Conservation (phyloP, 2,113 vertebrate genomes). For the Fulmarus glacialis region DNA sequence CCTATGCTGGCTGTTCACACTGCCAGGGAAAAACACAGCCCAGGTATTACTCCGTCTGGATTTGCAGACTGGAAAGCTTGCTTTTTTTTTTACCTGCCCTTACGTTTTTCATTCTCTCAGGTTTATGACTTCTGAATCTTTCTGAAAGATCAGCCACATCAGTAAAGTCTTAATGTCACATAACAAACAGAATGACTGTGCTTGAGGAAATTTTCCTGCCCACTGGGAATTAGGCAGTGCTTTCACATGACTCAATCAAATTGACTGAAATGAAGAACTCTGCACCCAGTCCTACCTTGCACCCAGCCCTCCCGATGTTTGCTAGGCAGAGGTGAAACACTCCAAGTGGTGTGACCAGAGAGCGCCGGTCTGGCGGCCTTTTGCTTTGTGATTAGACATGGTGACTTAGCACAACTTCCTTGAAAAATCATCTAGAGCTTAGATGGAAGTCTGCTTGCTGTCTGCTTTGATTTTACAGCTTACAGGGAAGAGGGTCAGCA, state of each 20-base stretch:
- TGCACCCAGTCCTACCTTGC: neutral
- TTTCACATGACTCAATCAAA: neutral
- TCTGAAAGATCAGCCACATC: neutral
- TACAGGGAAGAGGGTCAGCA: neutral
- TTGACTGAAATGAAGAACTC: neutral
- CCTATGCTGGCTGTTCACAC: neutral
- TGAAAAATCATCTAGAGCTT: neutral
- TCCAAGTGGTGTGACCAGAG: neutral
- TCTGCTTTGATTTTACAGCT: neutral
- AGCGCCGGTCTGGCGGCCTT: rapidly evolving
- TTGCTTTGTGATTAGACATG: neutral
- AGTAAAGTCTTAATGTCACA: neutral
- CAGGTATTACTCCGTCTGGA: neutral
- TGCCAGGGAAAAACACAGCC: neutral
- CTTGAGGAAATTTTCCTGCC: neutral
- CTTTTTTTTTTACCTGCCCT: neutral
- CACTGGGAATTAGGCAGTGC: neutral
- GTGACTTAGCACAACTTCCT: neutral
- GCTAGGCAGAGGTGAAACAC: neutral
- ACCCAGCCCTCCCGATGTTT: rapidly evolving
- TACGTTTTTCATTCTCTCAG: neutral
- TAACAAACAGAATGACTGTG: neutral
- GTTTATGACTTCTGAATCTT: neutral
- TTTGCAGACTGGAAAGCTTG: neutral
- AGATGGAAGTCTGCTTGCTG: neutral